Base-by-base conservation (phyloP, 2,113 vertebrate species). In the Lasiurus borealis region DNA sequence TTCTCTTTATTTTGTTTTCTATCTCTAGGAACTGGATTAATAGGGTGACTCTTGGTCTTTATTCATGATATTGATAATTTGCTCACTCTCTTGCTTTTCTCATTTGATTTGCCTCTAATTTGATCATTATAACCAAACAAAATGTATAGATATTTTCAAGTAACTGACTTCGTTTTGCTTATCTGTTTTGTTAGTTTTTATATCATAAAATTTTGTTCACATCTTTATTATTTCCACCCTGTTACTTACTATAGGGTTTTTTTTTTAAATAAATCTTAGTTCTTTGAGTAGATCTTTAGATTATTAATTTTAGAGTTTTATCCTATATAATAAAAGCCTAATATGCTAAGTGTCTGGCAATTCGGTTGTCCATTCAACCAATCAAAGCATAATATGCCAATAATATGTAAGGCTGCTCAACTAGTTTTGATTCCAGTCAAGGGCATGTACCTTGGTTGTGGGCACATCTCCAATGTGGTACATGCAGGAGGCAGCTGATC, bases 191-290 rank as follows among this genome's bases (percentile, higher is more conserved):
- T 83, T 12, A 68, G 10, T 69, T 80, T 91, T 88, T 80, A 16
- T 77, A 76, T 82, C 18, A 68, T 68, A 48, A 91, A 59, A 91
- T 40, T 77, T 87, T 86, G 19, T 59, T 81, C 16, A 18, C 27
- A 48, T 36, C 12, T 88, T 80, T 72, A 54, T 92, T 90, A 85
- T 91, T 96, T 91, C 14, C 1, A 57, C 25, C 8, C 75, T 57
- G 31, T 10, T 12, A 54, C 2, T 73, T 75, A 54, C n/a, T 91
- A 81, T 84, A 57, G 21, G 15, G 6, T 27, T 95, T 95, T 87
- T 40, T 40, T n/a, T n/a, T n/a, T n/a, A n/a, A n/a, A 2, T 23
- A 84, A 68, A 46, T 44, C 23, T 11, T 34, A 62, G 11, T 57
- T 52, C 7, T 81, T 84, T 27, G 66, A 64, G 21, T 83, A 48